Percentiles rank a stretch among this genome's conserved stretches.
These are phyloP conservation scores for Pediacus dermestoides DNA, from an alignment of 2,888 invertebrate species.

Conservation along the genomic window DNA sequence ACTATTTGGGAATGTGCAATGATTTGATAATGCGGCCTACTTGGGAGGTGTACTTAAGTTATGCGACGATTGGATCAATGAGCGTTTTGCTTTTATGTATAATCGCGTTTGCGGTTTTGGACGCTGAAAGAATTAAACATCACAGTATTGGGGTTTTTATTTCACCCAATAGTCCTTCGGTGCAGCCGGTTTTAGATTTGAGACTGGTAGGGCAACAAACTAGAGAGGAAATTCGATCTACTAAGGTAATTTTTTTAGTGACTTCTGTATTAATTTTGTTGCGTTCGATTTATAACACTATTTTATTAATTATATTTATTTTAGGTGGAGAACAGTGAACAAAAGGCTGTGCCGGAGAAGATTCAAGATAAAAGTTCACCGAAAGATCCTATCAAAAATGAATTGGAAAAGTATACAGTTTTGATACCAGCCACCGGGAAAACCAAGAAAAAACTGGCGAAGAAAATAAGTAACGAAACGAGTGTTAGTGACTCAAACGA, in stretches of 20 bases:
- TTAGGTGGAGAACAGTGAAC: background rate
- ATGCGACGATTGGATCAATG: conserved; percentile 58
- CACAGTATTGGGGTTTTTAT: conserved; percentile 51
- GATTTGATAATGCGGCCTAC: conserved; percentile 65
- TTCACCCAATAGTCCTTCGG: conserved; percentile 52
- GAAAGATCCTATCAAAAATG: too few species aligned
- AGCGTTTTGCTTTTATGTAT: conserved; percentile 58
- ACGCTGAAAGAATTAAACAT: conserved; percentile 66
- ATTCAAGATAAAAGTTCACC: too few species aligned
- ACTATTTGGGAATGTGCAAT: conserved; percentile 67
- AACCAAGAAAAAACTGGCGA: conserved; percentile 42
- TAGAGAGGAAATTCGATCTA: conserved; percentile 43
- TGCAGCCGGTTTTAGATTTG: conserved; percentile 62
- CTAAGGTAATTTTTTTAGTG: too few species aligned
- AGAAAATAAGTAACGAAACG: conserved; percentile 34
- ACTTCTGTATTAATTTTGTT: too few species aligned
- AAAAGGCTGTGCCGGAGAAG: background rate
- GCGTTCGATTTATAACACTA: too few species aligned
- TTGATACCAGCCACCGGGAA: conserved; percentile 44
- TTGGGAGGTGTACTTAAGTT: conserved; percentile 73
- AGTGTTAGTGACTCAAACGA: conserved; percentile 23
- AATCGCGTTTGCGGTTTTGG: conserved; percentile 65
- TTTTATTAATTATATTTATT: too few species aligned
- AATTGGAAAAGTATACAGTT: conserved; percentile 31
- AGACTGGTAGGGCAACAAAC: conserved; percentile 55